Percentiles rank a stretch among this genome's conserved stretches.
These are phyloP conservation scores for Urophycis tenuis DNA, from an alignment of 2,797 vertebrate species.

Conservation along the genomic window DNA sequence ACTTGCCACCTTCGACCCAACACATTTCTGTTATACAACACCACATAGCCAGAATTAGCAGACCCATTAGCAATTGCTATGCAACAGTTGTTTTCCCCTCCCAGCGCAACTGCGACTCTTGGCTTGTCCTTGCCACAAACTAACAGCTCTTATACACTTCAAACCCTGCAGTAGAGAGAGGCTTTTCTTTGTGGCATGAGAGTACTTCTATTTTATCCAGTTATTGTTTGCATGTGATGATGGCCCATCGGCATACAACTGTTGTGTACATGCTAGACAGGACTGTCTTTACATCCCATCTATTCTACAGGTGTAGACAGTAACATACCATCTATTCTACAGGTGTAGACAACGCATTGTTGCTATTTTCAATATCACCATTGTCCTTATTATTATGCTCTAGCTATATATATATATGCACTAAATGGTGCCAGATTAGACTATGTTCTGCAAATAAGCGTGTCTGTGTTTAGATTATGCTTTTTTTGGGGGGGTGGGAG, in stretches of 20 bases:
- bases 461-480: background rate
- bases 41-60: background rate
- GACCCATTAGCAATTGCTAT: background rate
- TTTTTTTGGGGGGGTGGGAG: no score
- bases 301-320: background rate
- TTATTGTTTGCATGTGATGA: background rate
- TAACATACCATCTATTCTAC: background rate
- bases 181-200: background rate
- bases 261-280: background rate
- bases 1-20: background rate
- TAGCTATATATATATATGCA: background rate
- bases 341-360: background rate
- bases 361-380: background rate
- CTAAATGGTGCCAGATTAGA: background rate
- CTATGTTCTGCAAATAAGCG: background rate
- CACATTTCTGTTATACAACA: background rate
- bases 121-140: background rate
- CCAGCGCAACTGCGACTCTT: no score
- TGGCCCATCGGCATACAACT: background rate
- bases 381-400: background rate
- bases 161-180: background rate
- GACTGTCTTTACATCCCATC: background rate
- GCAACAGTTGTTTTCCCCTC: background rate
- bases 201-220: background rate
- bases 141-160: background rate